A percentile compares a stretch with the other conserved stretches of the same genome.
These are phyloP conservation scores for Apodemia mormo DNA, from an alignment of 2,888 invertebrate species.

Conservation along the genomic window DNA sequence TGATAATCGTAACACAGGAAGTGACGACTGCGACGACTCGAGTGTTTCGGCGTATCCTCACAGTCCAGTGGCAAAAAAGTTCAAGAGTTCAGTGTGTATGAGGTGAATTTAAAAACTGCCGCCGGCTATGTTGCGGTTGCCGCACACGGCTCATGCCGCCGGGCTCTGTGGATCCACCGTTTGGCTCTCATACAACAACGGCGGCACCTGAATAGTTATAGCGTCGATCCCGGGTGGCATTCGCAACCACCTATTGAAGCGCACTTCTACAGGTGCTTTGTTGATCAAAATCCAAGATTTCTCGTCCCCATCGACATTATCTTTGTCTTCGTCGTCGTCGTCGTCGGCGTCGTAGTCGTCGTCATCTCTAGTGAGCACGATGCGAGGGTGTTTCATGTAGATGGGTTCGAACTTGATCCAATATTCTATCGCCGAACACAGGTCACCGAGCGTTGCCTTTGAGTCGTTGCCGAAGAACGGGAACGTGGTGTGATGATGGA, in stretches of 20 bases:
- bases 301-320: neutral
- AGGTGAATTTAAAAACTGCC: neutral
- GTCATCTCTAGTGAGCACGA: constrained; percentile 1
- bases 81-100: neutral
- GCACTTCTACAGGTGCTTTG: constrained; percentile 6
- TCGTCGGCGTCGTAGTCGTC: too few relatives aligned
- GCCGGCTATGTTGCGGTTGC: neutral
- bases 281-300: constrained; percentile 10
- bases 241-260: neutral
- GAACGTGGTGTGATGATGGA: constrained; percentile 2
- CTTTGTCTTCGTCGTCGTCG: neutral
- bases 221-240: constrained; percentile 7
- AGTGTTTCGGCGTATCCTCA: neutral
- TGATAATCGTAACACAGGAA: too few relatives aligned
- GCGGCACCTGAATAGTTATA: constrained; percentile 8
- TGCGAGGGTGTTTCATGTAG: neutral
- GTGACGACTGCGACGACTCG: neutral
- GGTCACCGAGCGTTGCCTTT: constrained; percentile 9
- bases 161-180: constrained; percentile 6
- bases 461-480: constrained; percentile 3
- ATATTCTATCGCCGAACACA: constrained; percentile 16
- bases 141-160: neutral
- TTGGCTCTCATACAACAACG: neutral
- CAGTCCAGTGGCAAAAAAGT: neutral
- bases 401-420: constrained; percentile 6